phyloP scores from a whole-genome alignment of 2,113 vertebrate genomes.

The Rana temporaria region DNA sequence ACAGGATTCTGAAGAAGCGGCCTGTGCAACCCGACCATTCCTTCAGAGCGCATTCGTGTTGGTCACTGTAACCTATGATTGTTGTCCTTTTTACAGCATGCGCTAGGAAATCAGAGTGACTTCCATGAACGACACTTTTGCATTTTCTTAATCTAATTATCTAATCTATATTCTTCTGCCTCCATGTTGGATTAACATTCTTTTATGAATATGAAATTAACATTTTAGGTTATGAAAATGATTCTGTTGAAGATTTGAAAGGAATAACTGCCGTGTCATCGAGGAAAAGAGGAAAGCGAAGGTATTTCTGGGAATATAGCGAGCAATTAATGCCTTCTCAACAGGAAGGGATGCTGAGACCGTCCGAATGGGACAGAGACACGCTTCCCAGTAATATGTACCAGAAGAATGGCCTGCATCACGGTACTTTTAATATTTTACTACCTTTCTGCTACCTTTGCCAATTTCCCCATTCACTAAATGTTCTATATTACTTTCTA shows the following conservation, averaged over 20 bases:
- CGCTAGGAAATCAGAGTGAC: too few species aligned
- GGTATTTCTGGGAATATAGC: conserved; percentile 99
- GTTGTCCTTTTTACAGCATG: too few species aligned
- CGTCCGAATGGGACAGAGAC: conserved; percentile 93
- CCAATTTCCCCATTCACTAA: too few species aligned
- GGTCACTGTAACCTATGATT: too few species aligned
- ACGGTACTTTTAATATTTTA: conserved; percentile 70
- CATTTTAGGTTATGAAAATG: conserved; percentile 88
- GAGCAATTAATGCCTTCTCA: conserved; percentile 92
- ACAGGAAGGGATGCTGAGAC: conserved; percentile 93
- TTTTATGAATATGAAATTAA: neutral
- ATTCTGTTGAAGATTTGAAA: conserved; percentile 91
- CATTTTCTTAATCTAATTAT: too few species aligned
- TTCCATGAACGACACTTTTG: too few species aligned
- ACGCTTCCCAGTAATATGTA: conserved; percentile 98
- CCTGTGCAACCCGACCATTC: too few species aligned
- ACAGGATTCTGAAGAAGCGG: too few species aligned
- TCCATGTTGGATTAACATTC: neutral
- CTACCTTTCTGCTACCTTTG: neutral
- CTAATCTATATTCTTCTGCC: neutral
- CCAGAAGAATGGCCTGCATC: conserved; percentile 94
- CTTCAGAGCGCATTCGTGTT: too few species aligned
- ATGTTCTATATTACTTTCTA: too few species aligned
- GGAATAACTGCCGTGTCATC: conserved; percentile 89
- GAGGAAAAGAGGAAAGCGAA: conserved; percentile 91